phyloP scores from a whole-genome alignment of 2,888 invertebrate species.

The Ichneumoninae sp. region DNA sequence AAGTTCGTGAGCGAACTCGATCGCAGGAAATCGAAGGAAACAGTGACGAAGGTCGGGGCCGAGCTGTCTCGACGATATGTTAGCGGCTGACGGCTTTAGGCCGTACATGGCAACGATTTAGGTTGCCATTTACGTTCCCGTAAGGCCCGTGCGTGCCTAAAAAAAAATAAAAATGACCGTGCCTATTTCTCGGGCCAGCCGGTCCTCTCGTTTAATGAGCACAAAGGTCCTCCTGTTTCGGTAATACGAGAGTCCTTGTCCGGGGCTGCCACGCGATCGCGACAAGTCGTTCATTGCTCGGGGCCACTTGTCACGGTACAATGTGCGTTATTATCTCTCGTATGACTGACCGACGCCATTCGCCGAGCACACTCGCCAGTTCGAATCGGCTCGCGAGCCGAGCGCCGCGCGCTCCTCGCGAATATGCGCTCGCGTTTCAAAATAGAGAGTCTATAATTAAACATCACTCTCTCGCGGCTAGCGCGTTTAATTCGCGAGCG shows the following conservation, averaged over 20 bases:
- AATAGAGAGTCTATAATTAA: conserved; percentile 64
- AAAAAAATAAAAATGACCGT: neutral
- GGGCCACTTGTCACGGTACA: conserved; percentile 56
- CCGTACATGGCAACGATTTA: conserved; percentile 39
- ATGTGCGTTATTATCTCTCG: conserved; percentile 50
- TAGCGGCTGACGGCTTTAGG: conserved; percentile 17
- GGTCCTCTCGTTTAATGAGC: conserved; percentile 10
- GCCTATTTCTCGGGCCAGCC: neutral
- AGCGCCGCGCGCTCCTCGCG: neutral
- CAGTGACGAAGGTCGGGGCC: conserved; percentile 52
- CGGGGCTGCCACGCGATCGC: neutral
- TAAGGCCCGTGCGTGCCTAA: neutral
- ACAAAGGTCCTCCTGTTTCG: conserved; percentile 51
- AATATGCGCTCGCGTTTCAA: conserved; percentile 41
- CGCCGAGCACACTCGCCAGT: conserved; percentile 41
- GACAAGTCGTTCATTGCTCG: conserved; percentile 31
- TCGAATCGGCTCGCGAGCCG: conserved; percentile 27
- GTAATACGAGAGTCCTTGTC: conserved; percentile 42
- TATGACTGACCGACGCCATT: conserved; percentile 58
- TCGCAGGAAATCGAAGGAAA: conserved; percentile 48
- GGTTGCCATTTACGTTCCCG: neutral
- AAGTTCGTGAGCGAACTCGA: conserved; percentile 47
- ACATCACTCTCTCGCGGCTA: conserved; percentile 35
- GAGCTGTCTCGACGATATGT: conserved; percentile 15
- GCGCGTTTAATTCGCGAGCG: conserved; percentile 13